phyloP scores from a whole-genome alignment of 2,113 vertebrate genomes.

The Scartelaos histophorus region DNA sequence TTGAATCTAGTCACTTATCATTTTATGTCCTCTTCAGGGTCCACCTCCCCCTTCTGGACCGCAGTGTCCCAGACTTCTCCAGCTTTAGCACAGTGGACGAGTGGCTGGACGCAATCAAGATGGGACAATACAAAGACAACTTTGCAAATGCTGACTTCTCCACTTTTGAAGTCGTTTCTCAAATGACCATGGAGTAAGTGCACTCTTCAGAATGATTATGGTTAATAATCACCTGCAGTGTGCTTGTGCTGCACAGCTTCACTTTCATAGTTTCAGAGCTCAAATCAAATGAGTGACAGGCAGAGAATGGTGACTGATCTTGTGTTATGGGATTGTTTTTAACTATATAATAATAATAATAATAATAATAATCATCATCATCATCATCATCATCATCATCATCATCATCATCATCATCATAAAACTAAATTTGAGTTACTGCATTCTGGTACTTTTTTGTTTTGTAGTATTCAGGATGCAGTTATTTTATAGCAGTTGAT shows the following conservation, averaged over 20 bases:
- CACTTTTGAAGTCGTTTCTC: slow-evolving; percentile 93
- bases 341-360: no score
- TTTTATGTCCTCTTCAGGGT: slow-evolving; percentile 77
- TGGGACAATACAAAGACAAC: slow-evolving; percentile 99
- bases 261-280: neutral
- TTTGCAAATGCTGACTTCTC: slow-evolving; percentile 90
- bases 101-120: slow-evolving; percentile 99
- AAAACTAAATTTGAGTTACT: no score
- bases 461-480: no score
- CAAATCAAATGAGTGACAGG: neutral
- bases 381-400: no score
- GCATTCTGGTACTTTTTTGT: no score
- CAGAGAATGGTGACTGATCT: no score
- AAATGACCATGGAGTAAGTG: slow-evolving; percentile 99
- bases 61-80: slow-evolving; percentile 95
- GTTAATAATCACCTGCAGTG: neutral
- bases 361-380: no score
- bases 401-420: no score
- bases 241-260: neutral
- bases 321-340: no score
- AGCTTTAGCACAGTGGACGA: slow-evolving; percentile 97
- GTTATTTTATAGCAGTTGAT: no score
- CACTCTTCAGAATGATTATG: neutral
- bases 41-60: slow-evolving; percentile 94
- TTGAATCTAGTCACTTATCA: slow-evolving; percentile 20